Evolutionary conservation across 2,797 vertebrate genomes (phyloP).

Genomic region (Phoxinus dragarum): DNA sequence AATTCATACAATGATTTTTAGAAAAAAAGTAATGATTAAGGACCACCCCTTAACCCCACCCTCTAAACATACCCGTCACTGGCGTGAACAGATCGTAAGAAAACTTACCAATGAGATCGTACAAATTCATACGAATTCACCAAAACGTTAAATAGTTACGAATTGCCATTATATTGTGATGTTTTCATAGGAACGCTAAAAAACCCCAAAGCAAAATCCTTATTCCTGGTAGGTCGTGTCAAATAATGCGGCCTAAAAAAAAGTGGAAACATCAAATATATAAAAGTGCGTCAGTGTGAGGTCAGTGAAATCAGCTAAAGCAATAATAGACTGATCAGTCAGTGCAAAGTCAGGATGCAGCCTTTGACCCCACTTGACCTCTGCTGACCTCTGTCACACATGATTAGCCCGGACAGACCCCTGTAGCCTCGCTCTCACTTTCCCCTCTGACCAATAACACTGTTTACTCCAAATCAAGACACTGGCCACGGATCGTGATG

Average conservation of each 20-base stretch:
- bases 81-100: not conserved
- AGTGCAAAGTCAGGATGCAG: constrained; percentile 78
- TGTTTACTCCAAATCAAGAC: not conserved
- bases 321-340: constrained; percentile 79
- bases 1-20: not conserved
- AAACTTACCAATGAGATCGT: not conserved
- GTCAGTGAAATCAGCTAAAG: constrained; percentile 62
- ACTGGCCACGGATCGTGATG: not conserved
- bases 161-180: not conserved
- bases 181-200: not conserved
- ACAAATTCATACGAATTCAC: not conserved
- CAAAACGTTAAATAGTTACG: not conserved
- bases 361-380: constrained; percentile 83
- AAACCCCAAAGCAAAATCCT: too few relatives aligned
- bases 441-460: constrained; percentile 8
- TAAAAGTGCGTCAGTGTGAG: constrained; percentile 17
- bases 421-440: constrained; percentile 52
- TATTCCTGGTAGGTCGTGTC: not conserved
- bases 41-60: not conserved
- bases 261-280: not conserved
- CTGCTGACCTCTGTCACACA: constrained; percentile 78
- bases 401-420: constrained; percentile 69
- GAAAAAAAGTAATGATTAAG: not conserved
- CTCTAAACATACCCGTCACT: not conserved
- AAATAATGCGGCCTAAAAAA: not conserved